phyloP scores from a whole-genome alignment of 2,888 invertebrate genomes.

The Nowickia ferox region DNA sequence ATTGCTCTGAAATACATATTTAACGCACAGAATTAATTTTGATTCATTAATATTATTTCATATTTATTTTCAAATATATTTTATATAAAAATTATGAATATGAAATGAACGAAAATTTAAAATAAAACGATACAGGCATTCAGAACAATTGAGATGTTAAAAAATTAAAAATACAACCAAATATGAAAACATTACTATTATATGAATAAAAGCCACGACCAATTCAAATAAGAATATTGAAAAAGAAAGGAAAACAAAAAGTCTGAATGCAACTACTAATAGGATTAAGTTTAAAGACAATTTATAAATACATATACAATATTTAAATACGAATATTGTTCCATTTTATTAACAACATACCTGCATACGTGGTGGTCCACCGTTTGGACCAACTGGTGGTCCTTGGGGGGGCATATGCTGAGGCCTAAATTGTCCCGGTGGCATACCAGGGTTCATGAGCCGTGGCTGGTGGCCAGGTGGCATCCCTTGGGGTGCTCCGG shows the following conservation, averaged over 20 bases:
- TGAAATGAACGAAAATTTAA: slow-evolving; percentile 50
- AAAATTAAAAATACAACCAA: slow-evolving; percentile 49
- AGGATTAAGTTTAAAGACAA: slow-evolving; percentile 8
- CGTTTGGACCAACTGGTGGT: slow-evolving; percentile 85
- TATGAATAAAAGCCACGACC: slow-evolving; percentile 59
- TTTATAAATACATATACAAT: slow-evolving; percentile 39
- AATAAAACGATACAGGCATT: slow-evolving; percentile 76
- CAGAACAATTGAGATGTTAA: slow-evolving; percentile 81
- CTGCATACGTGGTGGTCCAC: slow-evolving; percentile 87
- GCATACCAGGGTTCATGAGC: slow-evolving; percentile 86
- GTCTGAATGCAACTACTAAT: slow-evolving; percentile 56
- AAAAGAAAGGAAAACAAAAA: slow-evolving; percentile 3
- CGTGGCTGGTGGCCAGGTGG: slow-evolving; percentile 84
- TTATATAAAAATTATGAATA: slow-evolving; percentile 47
- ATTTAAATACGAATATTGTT: slow-evolving; percentile 11
- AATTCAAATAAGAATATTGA: slow-evolving; percentile 47
- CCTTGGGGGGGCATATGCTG: slow-evolving; percentile 85
- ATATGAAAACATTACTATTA: slow-evolving; percentile 32
- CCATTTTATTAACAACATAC: slow-evolving; percentile 77
- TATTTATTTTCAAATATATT: slow-evolving; percentile 40
- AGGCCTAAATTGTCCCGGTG: slow-evolving; percentile 85
- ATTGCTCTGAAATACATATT: slow-evolving; percentile 67
- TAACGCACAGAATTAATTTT: slow-evolving; percentile 29
- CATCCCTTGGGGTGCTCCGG: slow-evolving; percentile 82
- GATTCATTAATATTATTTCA: slow-evolving; percentile 43